These are phyloP conservation scores for Procambarus clarkii DNA, from an alignment of 1,140 invertebrate species.

Conservation along the genomic window DNA sequence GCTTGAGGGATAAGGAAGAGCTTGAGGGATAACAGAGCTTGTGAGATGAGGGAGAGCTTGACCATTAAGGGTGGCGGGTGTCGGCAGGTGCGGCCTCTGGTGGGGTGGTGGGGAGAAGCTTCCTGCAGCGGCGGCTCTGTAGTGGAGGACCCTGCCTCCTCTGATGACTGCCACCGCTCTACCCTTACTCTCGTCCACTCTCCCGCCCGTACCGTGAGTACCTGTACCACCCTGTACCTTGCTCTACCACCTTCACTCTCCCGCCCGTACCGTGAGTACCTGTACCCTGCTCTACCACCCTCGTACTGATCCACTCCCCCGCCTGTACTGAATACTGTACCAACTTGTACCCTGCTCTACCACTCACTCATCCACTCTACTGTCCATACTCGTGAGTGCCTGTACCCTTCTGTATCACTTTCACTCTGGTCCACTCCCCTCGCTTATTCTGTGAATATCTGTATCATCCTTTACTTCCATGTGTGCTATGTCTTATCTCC, in stretches of 20 bases:
- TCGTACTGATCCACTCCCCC: not conserved
- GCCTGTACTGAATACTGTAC: not conserved
- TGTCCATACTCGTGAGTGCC: not conserved
- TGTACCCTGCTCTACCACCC: not conserved
- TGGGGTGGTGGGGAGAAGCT: slow-evolving; percentile 40
- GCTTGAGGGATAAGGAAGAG: no score
- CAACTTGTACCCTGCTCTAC: not conserved
- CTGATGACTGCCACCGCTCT: slow-evolving; percentile 53
- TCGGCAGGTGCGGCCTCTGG: slow-evolving; percentile 51
- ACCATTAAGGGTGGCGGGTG: not conserved
- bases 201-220: slow-evolving; percentile 61
- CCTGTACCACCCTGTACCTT: not conserved
- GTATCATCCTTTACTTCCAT: not conserved
- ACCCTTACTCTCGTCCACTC: slow-evolving; percentile 60
- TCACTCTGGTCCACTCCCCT: not conserved
- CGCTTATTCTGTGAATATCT: not conserved
- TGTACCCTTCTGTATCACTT: not conserved
- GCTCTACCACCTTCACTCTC: not conserved
- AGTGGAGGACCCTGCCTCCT: slow-evolving; percentile 52
- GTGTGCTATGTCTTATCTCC: no score
- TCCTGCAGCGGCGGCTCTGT: slow-evolving; percentile 26
- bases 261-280: not conserved
- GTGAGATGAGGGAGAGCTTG: no score
- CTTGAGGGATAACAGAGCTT: no score
- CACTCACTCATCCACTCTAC: not conserved